Conservation (phyloP, 1,140 invertebrate species). For the Daktulosphaira vitifoliae region DNA sequence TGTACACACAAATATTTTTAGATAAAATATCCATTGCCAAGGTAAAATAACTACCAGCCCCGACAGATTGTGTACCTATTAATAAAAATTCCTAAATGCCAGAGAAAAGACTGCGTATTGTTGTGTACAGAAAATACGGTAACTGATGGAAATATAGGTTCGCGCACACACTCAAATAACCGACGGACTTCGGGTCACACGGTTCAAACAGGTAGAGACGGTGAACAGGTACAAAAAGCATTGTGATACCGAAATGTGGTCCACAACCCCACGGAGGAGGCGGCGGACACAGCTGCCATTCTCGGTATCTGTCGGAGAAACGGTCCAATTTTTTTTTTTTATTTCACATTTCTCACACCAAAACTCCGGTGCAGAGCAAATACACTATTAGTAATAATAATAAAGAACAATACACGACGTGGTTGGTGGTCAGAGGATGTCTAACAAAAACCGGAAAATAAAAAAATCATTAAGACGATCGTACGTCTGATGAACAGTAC, state of each 20-base stretch:
- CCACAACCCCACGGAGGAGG: constrained; percentile 22
- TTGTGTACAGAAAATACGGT: not conserved
- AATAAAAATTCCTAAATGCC: not conserved
- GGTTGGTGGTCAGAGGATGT: too few relatives aligned
- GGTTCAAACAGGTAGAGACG: constrained; percentile 20
- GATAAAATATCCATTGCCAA: too few relatives aligned
- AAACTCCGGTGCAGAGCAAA: too few relatives aligned
- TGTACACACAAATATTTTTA: too few relatives aligned
- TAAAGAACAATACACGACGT: too few relatives aligned
- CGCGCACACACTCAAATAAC: not conserved
- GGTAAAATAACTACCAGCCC: too few relatives aligned
- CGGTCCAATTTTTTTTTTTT: constrained; percentile 26
- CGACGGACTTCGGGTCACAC: constrained; percentile 7
- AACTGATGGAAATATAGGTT: constrained; percentile 10
- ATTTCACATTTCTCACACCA: constrained; percentile 8
- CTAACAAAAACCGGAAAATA: too few relatives aligned
- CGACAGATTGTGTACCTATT: too few relatives aligned
- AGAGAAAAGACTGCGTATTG: not conserved
- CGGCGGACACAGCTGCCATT: constrained; percentile 25
- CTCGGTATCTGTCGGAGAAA: constrained; percentile 14
- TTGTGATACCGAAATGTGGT: constrained; percentile 31
- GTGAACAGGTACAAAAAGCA: constrained; percentile 24
- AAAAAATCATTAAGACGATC: too few relatives aligned
- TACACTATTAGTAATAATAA: too few relatives aligned
- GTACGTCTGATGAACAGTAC: too few relatives aligned